Percentiles rank a stretch among this genome's conserved stretches.
Conservation (phyloP, 2,888 invertebrate genomes). For the Cephus nigrinus region DNA sequence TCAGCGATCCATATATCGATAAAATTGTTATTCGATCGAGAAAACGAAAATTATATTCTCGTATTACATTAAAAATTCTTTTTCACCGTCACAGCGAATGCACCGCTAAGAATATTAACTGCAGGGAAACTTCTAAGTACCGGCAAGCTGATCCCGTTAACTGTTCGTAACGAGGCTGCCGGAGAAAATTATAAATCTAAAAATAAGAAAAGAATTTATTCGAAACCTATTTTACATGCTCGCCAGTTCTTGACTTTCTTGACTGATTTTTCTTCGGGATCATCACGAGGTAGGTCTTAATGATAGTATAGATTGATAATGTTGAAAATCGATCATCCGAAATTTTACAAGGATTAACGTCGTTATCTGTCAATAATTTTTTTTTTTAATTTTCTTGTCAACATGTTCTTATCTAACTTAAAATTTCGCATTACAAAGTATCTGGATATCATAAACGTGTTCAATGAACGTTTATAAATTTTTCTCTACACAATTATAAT, state of each 20-base stretch:
- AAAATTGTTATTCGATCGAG: neutral
- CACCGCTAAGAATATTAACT: neutral
- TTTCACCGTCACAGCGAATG: neutral
- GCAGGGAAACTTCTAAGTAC: neutral
- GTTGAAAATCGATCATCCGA: neutral
- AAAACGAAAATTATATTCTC: neutral
- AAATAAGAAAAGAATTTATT: constrained; percentile 4
- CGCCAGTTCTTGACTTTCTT: neutral
- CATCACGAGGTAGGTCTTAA: too few relatives aligned
- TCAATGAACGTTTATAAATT: neutral
- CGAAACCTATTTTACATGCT: neutral
- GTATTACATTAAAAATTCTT: neutral
- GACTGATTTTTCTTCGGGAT: neutral
- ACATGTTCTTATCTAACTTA: neutral
- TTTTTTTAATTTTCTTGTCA: neutral
- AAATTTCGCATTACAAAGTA: neutral
- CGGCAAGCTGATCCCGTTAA: constrained; percentile 7
- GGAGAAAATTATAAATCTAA: constrained; percentile 5
- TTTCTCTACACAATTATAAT: neutral
- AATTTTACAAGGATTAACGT: neutral
- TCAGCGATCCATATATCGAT: neutral
- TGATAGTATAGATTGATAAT: neutral
- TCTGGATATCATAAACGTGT: neutral
- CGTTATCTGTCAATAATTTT: too few relatives aligned
- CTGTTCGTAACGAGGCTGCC: constrained; percentile 7